phyloP scores from a whole-genome alignment of 2,888 invertebrate species.

The Synanthedon vespiformis region DNA sequence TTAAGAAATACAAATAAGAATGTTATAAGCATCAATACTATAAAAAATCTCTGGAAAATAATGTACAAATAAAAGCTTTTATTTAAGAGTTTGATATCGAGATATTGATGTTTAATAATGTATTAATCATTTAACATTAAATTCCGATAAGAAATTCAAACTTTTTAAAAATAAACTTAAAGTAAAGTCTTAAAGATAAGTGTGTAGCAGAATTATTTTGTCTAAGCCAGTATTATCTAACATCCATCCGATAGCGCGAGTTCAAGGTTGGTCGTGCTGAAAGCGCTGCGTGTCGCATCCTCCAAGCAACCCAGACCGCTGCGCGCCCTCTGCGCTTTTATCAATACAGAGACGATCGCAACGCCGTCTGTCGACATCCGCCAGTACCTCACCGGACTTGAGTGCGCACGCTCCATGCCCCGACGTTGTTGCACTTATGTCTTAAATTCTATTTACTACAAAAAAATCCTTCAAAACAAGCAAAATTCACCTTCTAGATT shows the following conservation, averaged over 20 bases:
- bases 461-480: conserved; percentile 42
- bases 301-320: conserved; percentile 13
- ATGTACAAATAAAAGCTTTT: too few species aligned
- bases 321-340: conserved; percentile 56
- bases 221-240: conserved; percentile 45
- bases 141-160: too few species aligned
- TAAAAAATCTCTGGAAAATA: too few species aligned
- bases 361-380: conserved; percentile 43
- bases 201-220: conserved; percentile 29
- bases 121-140: too few species aligned
- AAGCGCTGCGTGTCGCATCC: conserved; percentile 24
- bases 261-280: conserved; percentile 56
- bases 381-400: conserved; percentile 40
- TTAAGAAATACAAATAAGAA: too few species aligned
- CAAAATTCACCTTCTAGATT: conserved; percentile 16
- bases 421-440: conserved; percentile 48
- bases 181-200: background rate
- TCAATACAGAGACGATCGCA: conserved; percentile 43
- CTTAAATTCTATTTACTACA: conserved; percentile 33
- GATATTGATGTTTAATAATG: too few species aligned
- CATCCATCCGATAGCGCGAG: conserved; percentile 49
- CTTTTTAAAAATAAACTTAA: too few species aligned
- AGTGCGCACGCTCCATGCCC: conserved; percentile 60
- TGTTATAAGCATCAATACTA: too few species aligned
- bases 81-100: too few species aligned